Percentiles rank a stretch among this genome's conserved stretches.
These are phyloP conservation scores for Drosophila seclusa DNA, from an alignment of 2,888 invertebrate genomes.

Conservation along the genomic window DNA sequence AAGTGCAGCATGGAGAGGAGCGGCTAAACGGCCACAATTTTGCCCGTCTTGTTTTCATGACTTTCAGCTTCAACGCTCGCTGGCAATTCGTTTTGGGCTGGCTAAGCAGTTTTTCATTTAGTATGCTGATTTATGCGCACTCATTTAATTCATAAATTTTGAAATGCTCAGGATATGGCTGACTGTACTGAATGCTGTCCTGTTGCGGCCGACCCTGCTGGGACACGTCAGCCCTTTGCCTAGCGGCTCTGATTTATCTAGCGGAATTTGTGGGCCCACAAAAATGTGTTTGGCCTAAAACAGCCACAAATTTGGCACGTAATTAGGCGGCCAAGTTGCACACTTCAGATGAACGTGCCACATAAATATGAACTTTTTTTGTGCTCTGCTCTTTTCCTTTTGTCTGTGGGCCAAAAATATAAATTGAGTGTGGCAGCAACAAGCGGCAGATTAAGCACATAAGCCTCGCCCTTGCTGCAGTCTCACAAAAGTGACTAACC, in stretches of 20 bases:
- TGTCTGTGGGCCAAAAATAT: slow-evolving; percentile 28
- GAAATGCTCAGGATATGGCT: slow-evolving; percentile 29
- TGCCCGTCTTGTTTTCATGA: slow-evolving; percentile 28
- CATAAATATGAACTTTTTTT: slow-evolving; percentile 61
- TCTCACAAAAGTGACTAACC: slow-evolving; percentile 27
- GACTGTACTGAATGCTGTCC: slow-evolving; percentile 14
- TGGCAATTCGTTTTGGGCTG: neutral
- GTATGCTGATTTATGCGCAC: slow-evolving; percentile 71
- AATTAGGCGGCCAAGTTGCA: slow-evolving; percentile 57
- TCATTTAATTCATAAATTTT: slow-evolving; percentile 78
- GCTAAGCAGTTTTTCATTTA: slow-evolving; percentile 60
- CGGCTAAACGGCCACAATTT: neutral
- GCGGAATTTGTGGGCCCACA: slow-evolving; percentile 57
- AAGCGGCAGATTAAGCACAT: slow-evolving; percentile 59
- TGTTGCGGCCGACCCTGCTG: slow-evolving; percentile 10
- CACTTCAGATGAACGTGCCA: slow-evolving; percentile 45
- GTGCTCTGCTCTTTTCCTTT: slow-evolving; percentile 33
- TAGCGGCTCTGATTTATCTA: slow-evolving; percentile 64
- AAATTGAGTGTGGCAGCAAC: slow-evolving; percentile 59
- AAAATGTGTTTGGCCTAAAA: slow-evolving; percentile 36
- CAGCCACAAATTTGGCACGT: slow-evolving; percentile 69
- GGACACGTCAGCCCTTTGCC: slow-evolving; percentile 10
- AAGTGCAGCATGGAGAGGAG: neutral
- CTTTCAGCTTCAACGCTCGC: slow-evolving; percentile 43
- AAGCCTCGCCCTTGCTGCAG: slow-evolving; percentile 23